phyloP scores from a whole-genome alignment of 2,113 vertebrate species.

The Odocoileus hemionus region DNA sequence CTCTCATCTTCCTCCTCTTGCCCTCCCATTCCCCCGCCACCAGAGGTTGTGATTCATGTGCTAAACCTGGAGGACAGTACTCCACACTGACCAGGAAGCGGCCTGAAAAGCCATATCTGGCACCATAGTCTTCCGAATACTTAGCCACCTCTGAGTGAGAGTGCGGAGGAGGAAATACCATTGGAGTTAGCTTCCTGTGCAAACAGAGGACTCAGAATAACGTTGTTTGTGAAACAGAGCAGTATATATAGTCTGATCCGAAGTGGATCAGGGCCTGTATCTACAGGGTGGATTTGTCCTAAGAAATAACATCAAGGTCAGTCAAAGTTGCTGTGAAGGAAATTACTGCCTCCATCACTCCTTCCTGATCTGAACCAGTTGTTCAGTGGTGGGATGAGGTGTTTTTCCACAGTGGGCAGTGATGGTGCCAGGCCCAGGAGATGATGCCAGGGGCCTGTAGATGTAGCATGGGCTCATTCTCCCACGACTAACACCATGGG shows the following conservation, averaged over 20 bases:
- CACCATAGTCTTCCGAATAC: background rate
- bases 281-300: background rate
- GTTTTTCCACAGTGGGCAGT: background rate
- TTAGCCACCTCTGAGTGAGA: background rate
- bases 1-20: too few species aligned
- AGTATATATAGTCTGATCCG: background rate
- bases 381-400: background rate
- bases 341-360: background rate
- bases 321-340: background rate
- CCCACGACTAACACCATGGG: background rate
- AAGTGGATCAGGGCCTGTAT: background rate
- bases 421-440: background rate
- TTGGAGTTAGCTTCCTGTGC: background rate
- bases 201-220: background rate
- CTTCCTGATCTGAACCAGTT: background rate
- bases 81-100: background rate
- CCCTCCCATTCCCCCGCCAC: background rate
- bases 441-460: background rate
- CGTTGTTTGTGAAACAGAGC: background rate
- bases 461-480: background rate
- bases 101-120: background rate
- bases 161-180: background rate
- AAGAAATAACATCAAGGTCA: background rate
- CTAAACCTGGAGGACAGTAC: background rate
- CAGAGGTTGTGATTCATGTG: background rate